Base-by-base conservation (phyloP, 1,140 invertebrate genomes). In the Leucophenga varia region DNA sequence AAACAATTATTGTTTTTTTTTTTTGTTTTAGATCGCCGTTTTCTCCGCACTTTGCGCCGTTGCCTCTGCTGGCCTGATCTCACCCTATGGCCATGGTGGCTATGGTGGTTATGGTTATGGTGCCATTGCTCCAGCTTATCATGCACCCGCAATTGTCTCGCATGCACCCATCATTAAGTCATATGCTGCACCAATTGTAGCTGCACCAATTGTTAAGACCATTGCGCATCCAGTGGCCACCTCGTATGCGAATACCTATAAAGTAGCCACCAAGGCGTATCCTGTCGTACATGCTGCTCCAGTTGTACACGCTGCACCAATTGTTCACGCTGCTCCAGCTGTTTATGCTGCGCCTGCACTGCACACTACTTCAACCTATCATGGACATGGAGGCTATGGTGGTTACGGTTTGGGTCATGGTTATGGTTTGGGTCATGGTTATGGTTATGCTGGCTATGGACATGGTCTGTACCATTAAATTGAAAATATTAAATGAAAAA, bases 181-280 rank as follows among this genome's bases (percentile, higher is more conserved):
- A 37, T 70, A 72, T 51, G 68, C 68, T n/a, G 63, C 73, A 2
- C 70, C 74, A 32, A 57, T 68, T 49, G 64, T 76, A 18, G 76
- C 77, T 30, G 61, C 61, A 8, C 61, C 61, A 2, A 44, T 64
- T n/a, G 54, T 61, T 43, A 59, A 75, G 18, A 63, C 72, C 43
- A 52, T 48, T 48, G 49, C 51, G 48, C 50, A 54, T 42, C 75
- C 73, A 2, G 63, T 79, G 34, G 80, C 80, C 47, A 80, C 80
- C n/a, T 81, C 80, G 3, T 81, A 81, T 44, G 80, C 80, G 59
- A 81, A 82, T 72, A 78, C 79, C 41, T 81, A 82, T 59, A 80
- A 79, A 60, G 80, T 81, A 18, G 61, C 74, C 43, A 61, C 65
- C 32, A 74, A 75, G 45, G 46, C 71, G 2, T 52, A 54, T 34